Conservation (phyloP, 1,140 invertebrate species). For the Drosophila aff. region DNA sequence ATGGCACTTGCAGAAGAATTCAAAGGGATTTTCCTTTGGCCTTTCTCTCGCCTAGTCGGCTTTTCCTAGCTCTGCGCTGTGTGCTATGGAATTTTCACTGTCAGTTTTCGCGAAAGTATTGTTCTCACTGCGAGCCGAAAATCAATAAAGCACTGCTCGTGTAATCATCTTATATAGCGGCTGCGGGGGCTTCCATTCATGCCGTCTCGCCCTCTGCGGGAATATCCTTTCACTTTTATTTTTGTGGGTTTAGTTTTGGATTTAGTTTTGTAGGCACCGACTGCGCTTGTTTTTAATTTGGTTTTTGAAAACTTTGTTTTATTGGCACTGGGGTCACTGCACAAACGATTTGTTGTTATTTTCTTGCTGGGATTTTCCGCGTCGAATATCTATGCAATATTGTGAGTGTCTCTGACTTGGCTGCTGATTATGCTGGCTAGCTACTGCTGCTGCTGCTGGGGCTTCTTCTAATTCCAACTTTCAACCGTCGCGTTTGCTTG, state of each 20-base stretch:
- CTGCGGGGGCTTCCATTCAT: slow-evolving; percentile 49
- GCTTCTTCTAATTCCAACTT: slow-evolving; percentile 35
- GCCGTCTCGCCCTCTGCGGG: slow-evolving; percentile 17
- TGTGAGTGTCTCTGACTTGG: slow-evolving; percentile 24
- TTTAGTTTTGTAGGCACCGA: slow-evolving; percentile 9
- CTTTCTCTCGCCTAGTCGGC: slow-evolving; percentile 36
- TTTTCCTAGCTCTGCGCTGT: slow-evolving; percentile 5
- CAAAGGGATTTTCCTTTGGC: slow-evolving; percentile 53
- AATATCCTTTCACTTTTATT: slow-evolving; percentile 58
- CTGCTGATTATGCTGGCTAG: slow-evolving; percentile 32
- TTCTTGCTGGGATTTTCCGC: slow-evolving; percentile 8
- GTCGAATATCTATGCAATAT: slow-evolving; percentile 28
- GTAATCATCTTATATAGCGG: slow-evolving; percentile 55
- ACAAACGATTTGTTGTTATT: slow-evolving; percentile 32
- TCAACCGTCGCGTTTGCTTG: slow-evolving; percentile 85
- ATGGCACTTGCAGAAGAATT: slow-evolving; percentile 85
- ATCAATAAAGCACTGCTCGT: slow-evolving; percentile 64
- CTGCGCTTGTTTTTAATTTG: slow-evolving; percentile 10
- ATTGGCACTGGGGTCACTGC: slow-evolving; percentile 28
- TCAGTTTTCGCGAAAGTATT: slow-evolving; percentile 24
- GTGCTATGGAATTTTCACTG: slow-evolving; percentile 17
- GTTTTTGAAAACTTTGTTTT: slow-evolving; percentile 11
- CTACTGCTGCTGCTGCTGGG: slow-evolving; percentile 29
- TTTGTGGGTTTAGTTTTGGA: slow-evolving; percentile 12
- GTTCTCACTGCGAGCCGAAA: slow-evolving; percentile 49